phyloP scores from a whole-genome alignment of 2,888 invertebrate genomes.

The Netelia inedita region DNA sequence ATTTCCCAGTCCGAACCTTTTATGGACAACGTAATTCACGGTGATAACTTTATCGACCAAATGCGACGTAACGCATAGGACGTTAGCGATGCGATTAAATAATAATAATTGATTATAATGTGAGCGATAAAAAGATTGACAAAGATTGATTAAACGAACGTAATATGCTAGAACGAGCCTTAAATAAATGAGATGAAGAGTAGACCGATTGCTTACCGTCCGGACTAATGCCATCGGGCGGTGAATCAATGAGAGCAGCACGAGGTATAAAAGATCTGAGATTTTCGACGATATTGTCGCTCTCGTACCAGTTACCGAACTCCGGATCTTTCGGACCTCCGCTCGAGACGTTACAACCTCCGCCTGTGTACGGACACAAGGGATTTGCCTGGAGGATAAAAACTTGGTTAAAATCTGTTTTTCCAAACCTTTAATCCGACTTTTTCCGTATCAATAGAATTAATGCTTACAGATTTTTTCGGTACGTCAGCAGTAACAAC shows the following conservation, averaged over 20 bases:
- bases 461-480: conserved; percentile 83
- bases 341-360: conserved; percentile 71
- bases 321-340: conserved; percentile 86
- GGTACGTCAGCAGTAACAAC: conserved; percentile 86
- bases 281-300: conserved; percentile 91
- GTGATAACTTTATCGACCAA: neutral
- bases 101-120: neutral
- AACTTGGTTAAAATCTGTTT: neutral
- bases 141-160: conserved; percentile 81
- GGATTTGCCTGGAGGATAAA: conserved; percentile 83
- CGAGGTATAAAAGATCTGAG: conserved; percentile 89
- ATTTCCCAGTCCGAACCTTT: conserved; percentile 92
- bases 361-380: conserved; percentile 85
- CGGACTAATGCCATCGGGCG: conserved; percentile 86
- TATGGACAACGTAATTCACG: conserved; percentile 74
- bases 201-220: conserved; percentile 87
- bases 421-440: neutral
- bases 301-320: conserved; percentile 88
- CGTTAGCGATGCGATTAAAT: neutral
- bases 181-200: neutral
- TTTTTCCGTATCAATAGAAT: neutral
- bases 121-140: neutral
- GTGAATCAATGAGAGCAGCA: conserved; percentile 87
- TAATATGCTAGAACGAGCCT: neutral
- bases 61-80: no score